Evolutionary conservation across 2,797 vertebrate species (phyloP).

Genomic region (Margarornis squamiger): DNA sequence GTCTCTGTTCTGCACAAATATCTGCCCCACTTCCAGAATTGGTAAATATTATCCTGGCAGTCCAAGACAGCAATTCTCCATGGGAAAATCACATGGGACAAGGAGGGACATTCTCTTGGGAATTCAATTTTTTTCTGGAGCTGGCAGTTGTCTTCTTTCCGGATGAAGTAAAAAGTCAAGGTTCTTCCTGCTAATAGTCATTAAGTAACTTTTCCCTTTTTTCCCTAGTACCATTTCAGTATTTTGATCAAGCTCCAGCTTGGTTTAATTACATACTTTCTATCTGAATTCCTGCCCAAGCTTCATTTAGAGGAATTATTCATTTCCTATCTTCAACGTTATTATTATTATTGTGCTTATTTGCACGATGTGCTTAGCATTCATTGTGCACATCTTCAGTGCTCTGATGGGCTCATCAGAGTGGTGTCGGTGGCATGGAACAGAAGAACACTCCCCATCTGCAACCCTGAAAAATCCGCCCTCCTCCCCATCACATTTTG

Average conservation of each 20-base stretch:
- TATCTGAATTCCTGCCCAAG: slow-evolving; percentile 59
- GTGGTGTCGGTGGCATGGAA: background rate
- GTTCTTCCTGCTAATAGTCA: slow-evolving; percentile 24
- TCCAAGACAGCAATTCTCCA: background rate
- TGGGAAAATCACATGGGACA: background rate
- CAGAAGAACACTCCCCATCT: background rate
- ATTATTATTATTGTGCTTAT: slow-evolving; percentile 63
- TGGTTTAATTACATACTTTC: slow-evolving; percentile 63
- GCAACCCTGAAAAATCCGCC: background rate
- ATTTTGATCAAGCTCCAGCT: slow-evolving; percentile 56
- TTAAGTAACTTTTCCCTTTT: slow-evolving; percentile 13
- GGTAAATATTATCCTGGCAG: background rate
- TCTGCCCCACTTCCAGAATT: background rate
- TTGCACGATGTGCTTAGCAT: slow-evolving; percentile 46
- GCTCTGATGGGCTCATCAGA: slow-evolving; percentile 32
- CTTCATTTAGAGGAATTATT: slow-evolving; percentile 69
- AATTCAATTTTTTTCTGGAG: background rate
- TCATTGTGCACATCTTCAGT: slow-evolving; percentile 30
- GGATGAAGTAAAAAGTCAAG: background rate
- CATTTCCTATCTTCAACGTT: slow-evolving; percentile 59
- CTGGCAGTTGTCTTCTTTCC: background rate
- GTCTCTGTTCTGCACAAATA: background rate
- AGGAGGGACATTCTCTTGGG: background rate
- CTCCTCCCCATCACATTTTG: background rate
- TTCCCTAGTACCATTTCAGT: slow-evolving; percentile 31